Conservation (phyloP, 2,888 invertebrate genomes). For the Ypsolopha scabrella region DNA sequence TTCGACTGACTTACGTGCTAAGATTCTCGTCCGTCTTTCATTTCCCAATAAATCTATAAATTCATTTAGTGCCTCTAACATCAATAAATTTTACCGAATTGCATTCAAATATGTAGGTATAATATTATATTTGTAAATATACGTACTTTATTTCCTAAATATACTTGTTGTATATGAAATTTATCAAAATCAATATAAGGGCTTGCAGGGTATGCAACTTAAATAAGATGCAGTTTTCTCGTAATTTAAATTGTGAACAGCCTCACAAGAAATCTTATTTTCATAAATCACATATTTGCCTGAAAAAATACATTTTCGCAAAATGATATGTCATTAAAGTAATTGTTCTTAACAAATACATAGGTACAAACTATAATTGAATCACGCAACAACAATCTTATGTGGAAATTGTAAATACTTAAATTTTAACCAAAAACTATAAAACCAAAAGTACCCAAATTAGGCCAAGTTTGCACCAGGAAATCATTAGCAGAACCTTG, state of each 20-base stretch:
- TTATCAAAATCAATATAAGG: not conserved
- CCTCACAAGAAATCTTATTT: no score
- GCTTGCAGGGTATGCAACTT: not conserved
- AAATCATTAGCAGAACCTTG: no score
- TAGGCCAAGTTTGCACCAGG: no score
- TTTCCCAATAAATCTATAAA: conserved; percentile 5
- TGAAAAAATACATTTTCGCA: conserved; percentile 4
- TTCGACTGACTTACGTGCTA: no score
- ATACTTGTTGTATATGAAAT: not conserved
- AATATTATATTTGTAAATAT: not conserved
- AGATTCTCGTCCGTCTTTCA: no score
- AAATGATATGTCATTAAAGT: conserved; percentile 12
- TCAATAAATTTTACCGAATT: not conserved
- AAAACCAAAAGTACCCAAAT: no score
- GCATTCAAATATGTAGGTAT: not conserved
- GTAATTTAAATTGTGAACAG: no score
- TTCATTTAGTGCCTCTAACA: conserved; percentile 3
- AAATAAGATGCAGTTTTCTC: not conserved
- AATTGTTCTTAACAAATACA: conserved; percentile 4
- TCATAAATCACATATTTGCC: conserved; percentile 8
- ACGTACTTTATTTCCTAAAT: not conserved
- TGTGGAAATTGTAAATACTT: not conserved
- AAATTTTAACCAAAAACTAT: no score
- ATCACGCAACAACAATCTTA: not conserved
- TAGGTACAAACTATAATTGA: conserved; percentile 15